Evolutionary conservation across 2,888 invertebrate genomes (phyloP).

Genomic region (Drosophila formosana): DNA sequence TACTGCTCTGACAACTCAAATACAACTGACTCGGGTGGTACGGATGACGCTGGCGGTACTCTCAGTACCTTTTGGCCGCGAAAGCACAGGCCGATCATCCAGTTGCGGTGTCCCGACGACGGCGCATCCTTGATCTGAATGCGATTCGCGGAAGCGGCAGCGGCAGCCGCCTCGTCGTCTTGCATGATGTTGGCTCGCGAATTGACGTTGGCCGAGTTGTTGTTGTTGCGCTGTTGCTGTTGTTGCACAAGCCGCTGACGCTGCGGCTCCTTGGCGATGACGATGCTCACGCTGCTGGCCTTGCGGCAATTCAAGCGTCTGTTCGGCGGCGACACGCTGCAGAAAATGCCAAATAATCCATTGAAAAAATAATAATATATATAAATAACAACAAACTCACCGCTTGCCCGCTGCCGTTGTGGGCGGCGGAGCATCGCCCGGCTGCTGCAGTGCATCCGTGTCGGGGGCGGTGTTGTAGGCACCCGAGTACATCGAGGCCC

Average conservation of each 20-base stretch:
- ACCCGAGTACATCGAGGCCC: constrained; percentile 84
- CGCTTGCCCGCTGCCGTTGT: constrained; percentile 51
- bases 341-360: background rate
- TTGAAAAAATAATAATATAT: too few relatives aligned
- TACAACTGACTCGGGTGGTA: constrained; percentile 86
- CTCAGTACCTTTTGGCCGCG: constrained; percentile 85
- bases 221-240: constrained; percentile 38
- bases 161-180: constrained; percentile 24
- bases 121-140: constrained; percentile 58
- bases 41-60: constrained; percentile 84
- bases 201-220: constrained; percentile 30
- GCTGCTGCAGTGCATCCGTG: constrained; percentile 80
- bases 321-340: constrained; percentile 73
- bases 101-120: constrained; percentile 62
- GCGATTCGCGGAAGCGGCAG: constrained; percentile 36
- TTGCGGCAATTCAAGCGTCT: constrained; percentile 67
- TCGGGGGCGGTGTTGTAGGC: constrained; percentile 84
- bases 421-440: constrained; percentile 62
- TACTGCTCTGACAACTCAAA: constrained; percentile 86
- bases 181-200: background rate
- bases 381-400: too few relatives aligned
- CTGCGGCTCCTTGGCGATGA: constrained; percentile 63
- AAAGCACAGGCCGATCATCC: constrained; percentile 83
- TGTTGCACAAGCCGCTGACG: constrained; percentile 42
- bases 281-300: constrained; percentile 65